phyloP scores from a whole-genome alignment of 2,113 vertebrate genomes.

The Egretta garzetta region DNA sequence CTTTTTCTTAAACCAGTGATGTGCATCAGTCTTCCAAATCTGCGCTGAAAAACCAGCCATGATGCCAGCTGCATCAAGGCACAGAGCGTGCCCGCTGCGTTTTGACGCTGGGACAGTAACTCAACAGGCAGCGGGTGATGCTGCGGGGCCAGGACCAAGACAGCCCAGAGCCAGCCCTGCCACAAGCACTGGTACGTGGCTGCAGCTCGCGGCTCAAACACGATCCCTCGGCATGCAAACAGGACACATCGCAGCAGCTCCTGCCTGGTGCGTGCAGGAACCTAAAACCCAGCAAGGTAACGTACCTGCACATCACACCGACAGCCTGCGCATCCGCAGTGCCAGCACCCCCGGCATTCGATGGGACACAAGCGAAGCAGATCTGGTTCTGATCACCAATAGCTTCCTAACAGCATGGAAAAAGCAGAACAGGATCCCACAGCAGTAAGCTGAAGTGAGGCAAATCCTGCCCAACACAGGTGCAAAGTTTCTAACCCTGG shows the following conservation, averaged over 20 bases:
- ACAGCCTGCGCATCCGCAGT: fast-evolving
- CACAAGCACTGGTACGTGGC: fast-evolving
- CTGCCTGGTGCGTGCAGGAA: not conserved
- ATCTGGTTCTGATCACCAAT: not conserved
- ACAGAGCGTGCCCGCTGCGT: fast-evolving
- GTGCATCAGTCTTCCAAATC: not conserved
- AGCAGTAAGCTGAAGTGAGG: fast-evolving
- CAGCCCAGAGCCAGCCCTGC: not conserved
- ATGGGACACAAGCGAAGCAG: not conserved
- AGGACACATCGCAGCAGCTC: fast-evolving
- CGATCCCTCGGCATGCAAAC: fast-evolving
- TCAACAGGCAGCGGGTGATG: fast-evolving
- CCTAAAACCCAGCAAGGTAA: not conserved
- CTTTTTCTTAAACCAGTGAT: not conserved
- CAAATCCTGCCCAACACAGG: not conserved
- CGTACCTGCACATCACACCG: fast-evolving
- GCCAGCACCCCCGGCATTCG: fast-evolving
- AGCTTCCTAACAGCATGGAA: not conserved
- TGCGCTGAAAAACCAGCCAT: fast-evolving
- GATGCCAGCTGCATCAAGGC: not conserved
- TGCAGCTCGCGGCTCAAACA: not conserved
- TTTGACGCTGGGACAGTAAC: not conserved
- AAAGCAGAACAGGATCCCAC: not conserved
- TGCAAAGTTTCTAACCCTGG: not conserved
- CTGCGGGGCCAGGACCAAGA: not conserved